phyloP scores from a whole-genome alignment of 2,888 invertebrate species.

The Stenodera caucasica region DNA sequence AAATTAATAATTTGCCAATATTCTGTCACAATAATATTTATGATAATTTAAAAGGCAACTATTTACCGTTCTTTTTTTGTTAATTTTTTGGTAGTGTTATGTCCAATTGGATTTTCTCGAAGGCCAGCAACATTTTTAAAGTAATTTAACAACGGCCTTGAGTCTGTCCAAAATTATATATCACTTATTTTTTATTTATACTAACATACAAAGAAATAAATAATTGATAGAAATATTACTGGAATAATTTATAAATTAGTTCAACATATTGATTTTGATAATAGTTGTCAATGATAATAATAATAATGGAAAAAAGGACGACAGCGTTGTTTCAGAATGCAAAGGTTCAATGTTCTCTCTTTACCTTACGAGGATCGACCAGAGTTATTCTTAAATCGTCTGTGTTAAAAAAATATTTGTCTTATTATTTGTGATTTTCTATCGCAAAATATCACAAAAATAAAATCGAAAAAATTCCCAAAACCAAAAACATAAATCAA shows the following conservation, averaged over 20 bases:
- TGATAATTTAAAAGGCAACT: slow-evolving; percentile 1
- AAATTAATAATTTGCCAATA: not conserved
- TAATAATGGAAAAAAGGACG: slow-evolving; percentile 6
- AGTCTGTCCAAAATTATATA: slow-evolving; percentile 16
- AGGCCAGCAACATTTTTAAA: slow-evolving; percentile 25
- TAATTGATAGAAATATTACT: no score
- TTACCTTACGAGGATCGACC: slow-evolving; percentile 33
- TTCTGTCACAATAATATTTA: not conserved
- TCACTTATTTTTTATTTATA: not conserved
- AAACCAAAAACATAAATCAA: no score
- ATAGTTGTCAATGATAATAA: not conserved
- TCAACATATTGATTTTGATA: no score
- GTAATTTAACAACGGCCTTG: slow-evolving; percentile 26
- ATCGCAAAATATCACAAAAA: slow-evolving; percentile 3
- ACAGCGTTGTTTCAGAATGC: slow-evolving; percentile 26
- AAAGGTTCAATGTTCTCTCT: slow-evolving; percentile 33
- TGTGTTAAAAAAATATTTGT: slow-evolving; percentile 28
- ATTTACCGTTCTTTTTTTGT: not conserved
- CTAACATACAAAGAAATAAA: no score
- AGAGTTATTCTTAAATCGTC: slow-evolving; percentile 25
- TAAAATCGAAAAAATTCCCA: no score
- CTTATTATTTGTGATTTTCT: slow-evolving; percentile 23
- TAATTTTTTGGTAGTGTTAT: not conserved
- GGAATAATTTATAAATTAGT: no score
- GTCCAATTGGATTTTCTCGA: slow-evolving; percentile 15